Percentiles rank a stretch among this genome's conserved stretches.
Evolutionary conservation across 2,113 vertebrate species (phyloP).

Genomic region (Hydropotes inermis): DNA sequence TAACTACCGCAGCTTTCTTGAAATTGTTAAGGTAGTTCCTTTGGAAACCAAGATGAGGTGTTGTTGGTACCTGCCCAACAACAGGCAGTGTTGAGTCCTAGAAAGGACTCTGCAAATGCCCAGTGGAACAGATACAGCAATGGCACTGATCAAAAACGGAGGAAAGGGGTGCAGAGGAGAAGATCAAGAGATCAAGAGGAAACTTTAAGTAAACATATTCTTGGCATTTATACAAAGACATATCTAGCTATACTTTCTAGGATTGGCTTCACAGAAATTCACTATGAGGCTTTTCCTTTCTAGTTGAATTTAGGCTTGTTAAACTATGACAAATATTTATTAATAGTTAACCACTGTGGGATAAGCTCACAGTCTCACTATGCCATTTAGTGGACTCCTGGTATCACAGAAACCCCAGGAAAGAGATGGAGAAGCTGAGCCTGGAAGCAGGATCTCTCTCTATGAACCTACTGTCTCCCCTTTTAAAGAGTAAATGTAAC

Average conservation of each 20-base stretch:
- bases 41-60: neutral
- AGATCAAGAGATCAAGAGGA: neutral
- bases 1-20: neutral
- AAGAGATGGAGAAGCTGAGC: neutral
- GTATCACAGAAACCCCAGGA: neutral
- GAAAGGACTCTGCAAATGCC: neutral
- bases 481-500: neutral
- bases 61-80: neutral
- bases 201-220: neutral
- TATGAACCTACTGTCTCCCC: neutral
- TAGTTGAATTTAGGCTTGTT: slow-evolving; percentile 13
- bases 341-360: slow-evolving; percentile 25
- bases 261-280: neutral
- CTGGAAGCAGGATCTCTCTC: neutral
- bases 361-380: neutral
- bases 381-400: neutral
- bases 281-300: neutral
- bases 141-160: neutral
- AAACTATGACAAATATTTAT: neutral
- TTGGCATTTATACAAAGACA: neutral
- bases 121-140: neutral
- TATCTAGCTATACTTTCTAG: neutral
- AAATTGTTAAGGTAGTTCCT: neutral
- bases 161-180: neutral
- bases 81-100: neutral